Evolutionary conservation across 2,888 invertebrate genomes (phyloP).

Genomic region (Drosophila buzzatii): DNA sequence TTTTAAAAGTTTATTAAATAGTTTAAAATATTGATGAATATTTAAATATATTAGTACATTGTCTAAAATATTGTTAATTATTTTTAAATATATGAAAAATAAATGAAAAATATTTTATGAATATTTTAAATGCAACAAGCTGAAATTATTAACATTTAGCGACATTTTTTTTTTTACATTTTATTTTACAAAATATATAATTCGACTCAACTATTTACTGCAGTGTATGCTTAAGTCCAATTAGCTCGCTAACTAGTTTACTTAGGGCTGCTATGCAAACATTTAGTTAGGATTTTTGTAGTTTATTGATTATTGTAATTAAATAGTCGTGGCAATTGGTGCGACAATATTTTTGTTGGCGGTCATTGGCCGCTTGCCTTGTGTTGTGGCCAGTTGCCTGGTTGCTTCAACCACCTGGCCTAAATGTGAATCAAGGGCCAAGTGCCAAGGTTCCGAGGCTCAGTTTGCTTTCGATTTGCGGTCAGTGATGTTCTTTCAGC

Average conservation of each 20-base stretch:
- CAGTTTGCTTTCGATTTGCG: conserved; percentile 66
- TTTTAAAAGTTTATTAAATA: too few species aligned
- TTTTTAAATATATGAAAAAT: too few species aligned
- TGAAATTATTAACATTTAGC: too few species aligned
- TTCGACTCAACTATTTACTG: not conserved
- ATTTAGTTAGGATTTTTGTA: conserved; percentile 1
- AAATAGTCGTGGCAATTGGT: conserved; percentile 16
- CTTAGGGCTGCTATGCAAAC: not conserved
- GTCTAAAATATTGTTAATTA: too few species aligned
- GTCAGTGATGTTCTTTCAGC: conserved; percentile 68
- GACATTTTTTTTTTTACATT: too few species aligned
- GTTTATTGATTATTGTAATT: conserved; percentile 54
- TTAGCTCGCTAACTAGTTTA: rapidly evolving
- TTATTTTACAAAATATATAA: too few species aligned
- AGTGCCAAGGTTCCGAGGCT: conserved; percentile 33
- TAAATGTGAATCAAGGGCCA: conserved; percentile 28
- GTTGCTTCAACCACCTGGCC: conserved; percentile 50
- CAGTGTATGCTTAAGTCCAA: not conserved
- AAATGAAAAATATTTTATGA: too few species aligned
- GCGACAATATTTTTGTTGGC: conserved; percentile 7
- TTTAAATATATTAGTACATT: too few species aligned
- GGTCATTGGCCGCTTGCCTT: conserved; percentile 33
- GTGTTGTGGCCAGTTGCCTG: conserved; percentile 76
- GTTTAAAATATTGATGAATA: too few species aligned
- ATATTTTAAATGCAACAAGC: too few species aligned